Conservation (phyloP, 53 echinoderm and acorn worm genomes). For the Paelopatides confundens region DNA sequence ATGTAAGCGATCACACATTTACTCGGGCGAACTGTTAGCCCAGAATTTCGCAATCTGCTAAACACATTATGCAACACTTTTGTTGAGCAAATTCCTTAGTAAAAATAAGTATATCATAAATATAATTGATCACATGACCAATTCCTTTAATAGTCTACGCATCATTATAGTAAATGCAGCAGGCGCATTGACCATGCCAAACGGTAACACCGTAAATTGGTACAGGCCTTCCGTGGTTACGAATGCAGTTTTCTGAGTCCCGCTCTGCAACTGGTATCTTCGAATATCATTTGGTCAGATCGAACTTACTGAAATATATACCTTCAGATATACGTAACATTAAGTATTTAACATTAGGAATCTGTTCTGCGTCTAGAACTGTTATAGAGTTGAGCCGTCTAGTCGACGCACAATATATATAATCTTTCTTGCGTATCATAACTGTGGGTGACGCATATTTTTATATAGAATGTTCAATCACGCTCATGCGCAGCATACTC, state of each 20-base stretch:
- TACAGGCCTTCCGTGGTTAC: slow-evolving; percentile 27
- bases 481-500: slow-evolving; percentile 38
- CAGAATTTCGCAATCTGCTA: slow-evolving; percentile 28
- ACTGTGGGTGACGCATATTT: slow-evolving; percentile 76
- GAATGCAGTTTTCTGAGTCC: slow-evolving; percentile 45
- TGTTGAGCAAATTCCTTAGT: slow-evolving; percentile 59
- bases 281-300: slow-evolving; percentile 53
- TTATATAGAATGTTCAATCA: slow-evolving; percentile 60
- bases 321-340: not conserved
- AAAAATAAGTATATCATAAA: slow-evolving; percentile 64
- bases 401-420: slow-evolving; percentile 59
- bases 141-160: slow-evolving; percentile 52
- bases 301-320: slow-evolving; percentile 35
- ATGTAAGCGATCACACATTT: slow-evolving; percentile 61
- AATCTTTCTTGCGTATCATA: slow-evolving; percentile 61
- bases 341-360: slow-evolving; percentile 16
- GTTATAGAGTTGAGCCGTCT: slow-evolving; percentile 51
- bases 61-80: slow-evolving; percentile 24
- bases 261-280: slow-evolving; percentile 24
- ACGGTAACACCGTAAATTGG: slow-evolving; percentile 33
- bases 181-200: slow-evolving; percentile 34
- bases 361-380: slow-evolving; percentile 46
- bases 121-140: slow-evolving; percentile 55
- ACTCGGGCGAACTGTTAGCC: slow-evolving; percentile 60
- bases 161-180: slow-evolving; percentile 62